Conservation (phyloP, 92 coral and sea anemone genomes). For the Paramuricea clavata region DNA sequence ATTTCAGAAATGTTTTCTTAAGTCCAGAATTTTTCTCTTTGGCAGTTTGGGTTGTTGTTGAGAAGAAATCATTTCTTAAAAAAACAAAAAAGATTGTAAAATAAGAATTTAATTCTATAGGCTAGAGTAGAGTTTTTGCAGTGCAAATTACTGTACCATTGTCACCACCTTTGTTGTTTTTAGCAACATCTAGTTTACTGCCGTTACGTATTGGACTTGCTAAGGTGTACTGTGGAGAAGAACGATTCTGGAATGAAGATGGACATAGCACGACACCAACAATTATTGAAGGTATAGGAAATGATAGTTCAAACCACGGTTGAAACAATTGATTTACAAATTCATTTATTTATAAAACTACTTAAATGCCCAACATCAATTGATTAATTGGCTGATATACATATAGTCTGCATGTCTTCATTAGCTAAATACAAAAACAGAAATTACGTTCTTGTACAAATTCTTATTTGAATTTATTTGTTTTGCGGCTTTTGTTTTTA, state of each 20-base stretch:
- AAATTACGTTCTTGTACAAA: neutral
- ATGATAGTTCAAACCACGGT: neutral
- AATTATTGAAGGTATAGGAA: constrained; percentile 74
- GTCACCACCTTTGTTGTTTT: neutral
- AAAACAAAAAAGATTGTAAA: no score
- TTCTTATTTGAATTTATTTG: no score
- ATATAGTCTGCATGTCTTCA: no score
- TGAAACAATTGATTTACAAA: neutral
- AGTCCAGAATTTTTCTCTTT: no score
- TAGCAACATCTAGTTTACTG: constrained; percentile 85
- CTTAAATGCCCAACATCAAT: no score
- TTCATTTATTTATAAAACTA: no score
- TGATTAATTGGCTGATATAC: neutral
- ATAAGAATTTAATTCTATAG: no score
- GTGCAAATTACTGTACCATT: no score
- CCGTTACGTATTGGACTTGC: constrained; percentile 87
- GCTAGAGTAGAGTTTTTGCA: neutral
- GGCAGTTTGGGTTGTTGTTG: no score
- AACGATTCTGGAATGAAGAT: constrained; percentile 66
- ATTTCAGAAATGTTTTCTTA: no score
- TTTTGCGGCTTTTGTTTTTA: no score
- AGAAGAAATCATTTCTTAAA: neutral
- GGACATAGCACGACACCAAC: constrained; percentile 73
- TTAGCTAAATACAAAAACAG: neutral
- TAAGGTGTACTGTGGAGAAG: constrained; percentile 77